Percentiles rank a stretch among this genome's conserved stretches.
phyloP scores from a whole-genome alignment of 53 echinoderm and acorn worm species.

The Glandiceps talaboti region DNA sequence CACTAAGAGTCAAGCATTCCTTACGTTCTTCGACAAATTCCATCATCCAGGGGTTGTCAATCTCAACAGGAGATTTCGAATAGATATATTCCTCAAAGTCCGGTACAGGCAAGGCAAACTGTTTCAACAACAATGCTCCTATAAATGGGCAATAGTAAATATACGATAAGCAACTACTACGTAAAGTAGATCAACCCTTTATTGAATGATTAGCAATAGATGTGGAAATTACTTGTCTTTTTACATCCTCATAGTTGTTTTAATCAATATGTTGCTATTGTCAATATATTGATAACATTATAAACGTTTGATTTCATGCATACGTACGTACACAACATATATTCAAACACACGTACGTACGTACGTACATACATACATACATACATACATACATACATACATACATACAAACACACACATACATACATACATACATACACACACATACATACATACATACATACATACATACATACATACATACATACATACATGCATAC shows the following conservation, averaged over 20 bases:
- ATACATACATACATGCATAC: background rate
- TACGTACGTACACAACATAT: no score
- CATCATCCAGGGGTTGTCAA: constrained; percentile 57
- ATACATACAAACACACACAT: background rate
- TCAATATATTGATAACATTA: no score
- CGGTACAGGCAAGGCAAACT: constrained; percentile 30
- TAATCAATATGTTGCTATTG: no score
- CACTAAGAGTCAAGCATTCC: constrained; percentile 5
- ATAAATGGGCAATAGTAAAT: no score
- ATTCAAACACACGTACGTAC: background rate
- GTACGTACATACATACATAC: background rate
- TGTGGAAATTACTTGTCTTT: no score
- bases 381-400: background rate
- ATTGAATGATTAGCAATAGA: no score
- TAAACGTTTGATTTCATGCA: no score
- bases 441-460: background rate
- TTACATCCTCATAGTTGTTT: no score
- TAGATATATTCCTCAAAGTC: constrained; percentile 61
- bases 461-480: background rate
- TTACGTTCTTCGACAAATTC: constrained; percentile 41
- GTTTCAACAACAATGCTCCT: constrained; percentile 75
- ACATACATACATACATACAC: background rate
- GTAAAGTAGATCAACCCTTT: no score
- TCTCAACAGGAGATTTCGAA: constrained; percentile 22
- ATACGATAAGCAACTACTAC: no score